Evolutionary conservation across 2,888 invertebrate genomes (phyloP).

Genomic region (Holacanthella duospinosa): DNA sequence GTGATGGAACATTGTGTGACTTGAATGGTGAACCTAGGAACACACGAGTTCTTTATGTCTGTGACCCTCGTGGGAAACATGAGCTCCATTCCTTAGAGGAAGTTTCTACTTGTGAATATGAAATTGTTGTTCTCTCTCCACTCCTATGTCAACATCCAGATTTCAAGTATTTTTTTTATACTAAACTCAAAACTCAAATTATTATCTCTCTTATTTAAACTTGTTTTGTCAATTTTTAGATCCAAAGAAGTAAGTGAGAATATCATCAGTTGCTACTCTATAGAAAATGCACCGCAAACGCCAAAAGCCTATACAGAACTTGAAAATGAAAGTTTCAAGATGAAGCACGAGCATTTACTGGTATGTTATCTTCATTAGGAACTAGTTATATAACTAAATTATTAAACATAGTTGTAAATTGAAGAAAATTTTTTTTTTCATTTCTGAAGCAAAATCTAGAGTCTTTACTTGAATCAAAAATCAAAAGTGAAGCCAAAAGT

Average conservation of each 20-base stretch:
- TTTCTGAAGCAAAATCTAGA: slow-evolving; percentile 51
- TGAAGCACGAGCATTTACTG: slow-evolving; percentile 52
- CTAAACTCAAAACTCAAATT: slow-evolving; percentile 15
- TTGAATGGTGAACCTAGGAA: slow-evolving; percentile 71
- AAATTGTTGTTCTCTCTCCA: slow-evolving; percentile 77
- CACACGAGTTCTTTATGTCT: slow-evolving; percentile 76
- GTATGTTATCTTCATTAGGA: slow-evolving; percentile 40
- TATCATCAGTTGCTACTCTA: slow-evolving; percentile 60
- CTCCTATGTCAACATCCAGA: slow-evolving; percentile 78
- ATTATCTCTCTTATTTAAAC: background rate
- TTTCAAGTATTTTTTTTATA: too few species aligned
- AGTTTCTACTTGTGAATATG: slow-evolving; percentile 87
- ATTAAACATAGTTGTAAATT: slow-evolving; percentile 2
- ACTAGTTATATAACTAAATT: background rate
- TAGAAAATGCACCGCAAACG: slow-evolving; percentile 56
- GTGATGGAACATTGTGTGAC: slow-evolving; percentile 84
- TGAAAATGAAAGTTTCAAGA: slow-evolving; percentile 60
- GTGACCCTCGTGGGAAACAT: slow-evolving; percentile 76
- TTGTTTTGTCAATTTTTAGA: slow-evolving; percentile 12
- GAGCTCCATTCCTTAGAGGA: slow-evolving; percentile 89
- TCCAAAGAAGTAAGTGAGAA: slow-evolving; percentile 59
- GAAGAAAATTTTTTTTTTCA: background rate
- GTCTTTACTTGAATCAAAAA: slow-evolving; percentile 47
- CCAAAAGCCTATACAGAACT: slow-evolving; percentile 60
- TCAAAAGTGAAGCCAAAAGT: slow-evolving; percentile 43